These are phyloP conservation scores for Ctenicera cuprea DNA, from an alignment of 2,888 invertebrate genomes.

Conservation along the genomic window DNA sequence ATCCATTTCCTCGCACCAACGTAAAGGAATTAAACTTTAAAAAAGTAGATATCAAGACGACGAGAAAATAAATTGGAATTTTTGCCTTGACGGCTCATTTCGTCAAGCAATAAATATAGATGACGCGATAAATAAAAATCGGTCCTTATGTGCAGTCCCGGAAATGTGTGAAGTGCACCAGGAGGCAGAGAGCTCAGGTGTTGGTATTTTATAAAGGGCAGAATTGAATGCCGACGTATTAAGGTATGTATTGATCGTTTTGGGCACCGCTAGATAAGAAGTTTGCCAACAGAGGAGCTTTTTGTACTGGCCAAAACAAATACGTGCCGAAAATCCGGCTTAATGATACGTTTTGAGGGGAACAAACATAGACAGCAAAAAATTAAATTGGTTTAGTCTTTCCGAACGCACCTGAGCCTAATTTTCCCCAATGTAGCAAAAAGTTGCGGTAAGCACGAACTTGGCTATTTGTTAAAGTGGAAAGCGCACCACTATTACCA, in stretches of 20 bases:
- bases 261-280: conserved; percentile 26
- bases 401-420: conserved; percentile 55
- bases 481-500: conserved; percentile 19
- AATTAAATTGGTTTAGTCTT: conserved; percentile 54
- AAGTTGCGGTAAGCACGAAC: conserved; percentile 43
- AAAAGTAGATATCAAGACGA: conserved; percentile 16
- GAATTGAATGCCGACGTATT: conserved; percentile 31
- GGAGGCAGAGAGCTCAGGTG: conserved; percentile 29
- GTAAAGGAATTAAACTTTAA: conserved; percentile 36
- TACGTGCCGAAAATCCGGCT: conserved; percentile 50
- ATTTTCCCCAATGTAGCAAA: conserved; percentile 42
- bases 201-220: conserved; percentile 38
- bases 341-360: conserved; percentile 46
- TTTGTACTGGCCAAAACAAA: conserved; percentile 43
- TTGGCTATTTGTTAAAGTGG: conserved; percentile 45
- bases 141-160: neutral
- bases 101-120: conserved; percentile 35
- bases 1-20: conserved; percentile 35
- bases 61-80: conserved; percentile 29
- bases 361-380: conserved; percentile 46
- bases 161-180: neutral
- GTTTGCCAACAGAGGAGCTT: conserved; percentile 20
- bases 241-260: conserved; percentile 44
- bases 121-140: conserved; percentile 32
- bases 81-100: conserved; percentile 31